A percentile compares a stretch with the other conserved stretches of the same genome.
These are phyloP conservation scores for Drosophila watanabei DNA, from an alignment of 1,140 invertebrate genomes.

Conservation along the genomic window DNA sequence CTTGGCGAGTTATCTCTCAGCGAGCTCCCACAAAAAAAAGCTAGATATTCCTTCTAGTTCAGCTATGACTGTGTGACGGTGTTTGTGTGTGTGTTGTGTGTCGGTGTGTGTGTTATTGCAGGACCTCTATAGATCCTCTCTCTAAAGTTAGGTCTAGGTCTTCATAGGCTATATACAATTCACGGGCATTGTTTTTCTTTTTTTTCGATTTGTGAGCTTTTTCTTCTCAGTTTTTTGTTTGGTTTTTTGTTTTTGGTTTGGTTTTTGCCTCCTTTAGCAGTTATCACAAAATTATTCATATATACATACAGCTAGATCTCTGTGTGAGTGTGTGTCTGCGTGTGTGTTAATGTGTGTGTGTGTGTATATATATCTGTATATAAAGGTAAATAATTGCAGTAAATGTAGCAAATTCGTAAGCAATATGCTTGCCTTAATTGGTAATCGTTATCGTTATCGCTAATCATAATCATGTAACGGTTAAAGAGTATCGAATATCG, in stretches of 20 bases:
- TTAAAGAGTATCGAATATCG: constrained; percentile 50
- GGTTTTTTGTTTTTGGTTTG: neutral
- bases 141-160: constrained; percentile 25
- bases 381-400: constrained; percentile 82
- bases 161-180: constrained; percentile 68
- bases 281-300: constrained; percentile 80
- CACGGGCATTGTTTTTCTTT: constrained; percentile 65
- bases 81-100: neutral
- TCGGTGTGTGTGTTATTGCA: constrained; percentile 5
- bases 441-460: constrained; percentile 29
- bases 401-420: constrained; percentile 82
- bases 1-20: constrained; percentile 7
- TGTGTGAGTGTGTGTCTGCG: constrained; percentile 12
- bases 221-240: constrained; percentile 1
- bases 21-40: constrained; percentile 23
- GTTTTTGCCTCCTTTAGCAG: constrained; percentile 58
- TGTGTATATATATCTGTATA: constrained; percentile 45
- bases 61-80: constrained; percentile 22
- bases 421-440: constrained; percentile 75
- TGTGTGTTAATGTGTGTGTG: constrained; percentile 20
- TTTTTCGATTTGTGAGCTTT: constrained; percentile 37
- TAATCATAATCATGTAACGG: constrained; percentile 51
- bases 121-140: constrained; percentile 8
- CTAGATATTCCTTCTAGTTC: constrained; percentile 20
- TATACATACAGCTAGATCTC: constrained; percentile 51